Base-by-base conservation (phyloP, 2,113 vertebrate species). In the Hemicordylus capensis region DNA sequence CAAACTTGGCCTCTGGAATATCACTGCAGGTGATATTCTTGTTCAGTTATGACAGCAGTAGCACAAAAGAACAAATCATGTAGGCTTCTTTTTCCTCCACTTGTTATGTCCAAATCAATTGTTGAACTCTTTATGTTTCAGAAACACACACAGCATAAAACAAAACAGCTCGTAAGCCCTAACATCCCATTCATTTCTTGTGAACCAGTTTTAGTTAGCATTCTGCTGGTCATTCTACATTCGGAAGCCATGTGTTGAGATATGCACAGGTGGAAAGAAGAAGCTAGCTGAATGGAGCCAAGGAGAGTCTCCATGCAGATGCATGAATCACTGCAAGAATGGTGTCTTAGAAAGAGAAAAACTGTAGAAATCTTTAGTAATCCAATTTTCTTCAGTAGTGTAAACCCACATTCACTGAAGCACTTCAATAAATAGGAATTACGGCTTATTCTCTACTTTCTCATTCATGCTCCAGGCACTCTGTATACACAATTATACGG, bases 371-470 rank as follows among this genome's bases (percentile, higher is more conserved):
- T 76, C 74, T 59, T 51, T 59, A 87, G 51, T 64, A 85, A 91
- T 84, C 66, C 7, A 46, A 0, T 86, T 54, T 1, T 75, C 44
- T 37, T 91, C 51, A 89, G 85, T 28, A 80, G 26, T 12, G 56
- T 73, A 4, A 86, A 58, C 84, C 76, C 12, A 69, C 26, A 70
- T 59, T 90, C 11, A 76, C 66, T 88, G 37, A 87, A 88, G 42
- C 31, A 61, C 74, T 87, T 67, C 78, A 28, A 86, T 22, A 37
- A 83, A 83, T 76, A 69, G 3, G 22, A 63, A 61, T 4, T 54
- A 77, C 1, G 42, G 12, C 54, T 84, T 20, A 46, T 1, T 84
- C 24, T 2, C 15, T 81, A 74, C 2, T 56, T 88, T 82, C 86
- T 82, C n/a, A 82, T 85, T 87, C 20, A 51, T 76, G 54, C 64